Evolutionary conservation across 2,888 invertebrate species (phyloP).

Genomic region (Poecilobothrus nobilitatus): DNA sequence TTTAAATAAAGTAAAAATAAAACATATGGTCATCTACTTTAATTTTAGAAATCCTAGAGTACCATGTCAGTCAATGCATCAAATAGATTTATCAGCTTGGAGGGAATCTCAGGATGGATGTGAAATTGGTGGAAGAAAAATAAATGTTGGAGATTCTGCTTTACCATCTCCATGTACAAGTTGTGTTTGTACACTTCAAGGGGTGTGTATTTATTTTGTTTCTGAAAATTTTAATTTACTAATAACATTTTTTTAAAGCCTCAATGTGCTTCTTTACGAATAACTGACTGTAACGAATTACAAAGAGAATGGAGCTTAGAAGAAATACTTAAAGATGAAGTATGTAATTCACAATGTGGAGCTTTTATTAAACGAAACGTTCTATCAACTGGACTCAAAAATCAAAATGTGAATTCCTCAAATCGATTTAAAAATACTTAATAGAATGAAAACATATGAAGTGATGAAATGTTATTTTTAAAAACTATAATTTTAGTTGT

Average conservation of each 20-base stretch:
- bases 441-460: background rate
- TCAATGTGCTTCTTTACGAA: conserved; percentile 78
- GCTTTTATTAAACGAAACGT: conserved; percentile 51
- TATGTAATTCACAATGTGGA: conserved; percentile 85
- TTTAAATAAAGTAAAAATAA: too few relatives aligned
- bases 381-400: conserved; percentile 29
- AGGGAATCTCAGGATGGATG: conserved; percentile 73
- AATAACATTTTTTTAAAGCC: conserved; percentile 52
- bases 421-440: background rate
- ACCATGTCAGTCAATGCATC: conserved; percentile 71
- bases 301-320: conserved; percentile 76
- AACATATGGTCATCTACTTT: background rate
- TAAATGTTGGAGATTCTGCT: conserved; percentile 71
- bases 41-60: conserved; percentile 68
- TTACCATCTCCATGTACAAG: conserved; percentile 87
- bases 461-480: background rate
- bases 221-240: background rate
- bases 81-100: conserved; percentile 76
- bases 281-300: conserved; percentile 78
- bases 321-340: conserved; percentile 73
- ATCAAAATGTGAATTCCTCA: background rate
- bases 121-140: conserved; percentile 68
- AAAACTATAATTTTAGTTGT: background rate
- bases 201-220: conserved; percentile 52
- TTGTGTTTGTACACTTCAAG: conserved; percentile 76